phyloP scores from a whole-genome alignment of 2,797 vertebrate species.

The Ptychadena robeensis region DNA sequence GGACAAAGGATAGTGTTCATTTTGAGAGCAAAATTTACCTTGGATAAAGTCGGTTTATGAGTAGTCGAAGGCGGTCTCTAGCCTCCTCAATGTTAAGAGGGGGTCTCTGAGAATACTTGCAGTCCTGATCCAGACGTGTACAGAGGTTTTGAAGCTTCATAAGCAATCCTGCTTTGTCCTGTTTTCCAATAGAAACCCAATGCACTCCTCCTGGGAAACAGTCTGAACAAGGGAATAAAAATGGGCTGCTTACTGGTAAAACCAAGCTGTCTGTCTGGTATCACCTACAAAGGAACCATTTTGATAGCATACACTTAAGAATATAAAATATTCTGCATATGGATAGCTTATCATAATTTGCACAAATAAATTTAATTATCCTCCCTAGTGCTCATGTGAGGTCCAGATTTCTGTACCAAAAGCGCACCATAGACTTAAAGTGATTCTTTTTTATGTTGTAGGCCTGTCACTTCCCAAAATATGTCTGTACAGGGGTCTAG shows the following conservation, averaged over 20 bases:
- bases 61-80: constrained; percentile 89
- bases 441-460: no score
- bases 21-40: constrained; percentile 72
- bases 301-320: no score
- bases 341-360: no score
- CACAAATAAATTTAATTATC: no score
- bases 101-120: constrained; percentile 76
- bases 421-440: no score
- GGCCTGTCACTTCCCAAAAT: no score
- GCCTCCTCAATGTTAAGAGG: constrained; percentile 91
- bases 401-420: no score
- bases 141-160: constrained; percentile 94
- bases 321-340: no score
- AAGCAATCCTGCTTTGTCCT: constrained; percentile 90
- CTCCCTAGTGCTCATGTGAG: no score
- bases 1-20: background rate
- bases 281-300: no score
- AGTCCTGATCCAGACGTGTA: constrained; percentile 87
- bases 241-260: background rate
- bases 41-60: constrained; percentile 85
- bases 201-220: constrained; percentile 91
- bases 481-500: no score
- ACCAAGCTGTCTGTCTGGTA: no score
- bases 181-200: constrained; percentile 93
- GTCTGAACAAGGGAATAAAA: constrained; percentile 70